These are phyloP conservation scores for Pseudococcus viburni DNA, from an alignment of 2,888 invertebrate species.

Conservation along the genomic window DNA sequence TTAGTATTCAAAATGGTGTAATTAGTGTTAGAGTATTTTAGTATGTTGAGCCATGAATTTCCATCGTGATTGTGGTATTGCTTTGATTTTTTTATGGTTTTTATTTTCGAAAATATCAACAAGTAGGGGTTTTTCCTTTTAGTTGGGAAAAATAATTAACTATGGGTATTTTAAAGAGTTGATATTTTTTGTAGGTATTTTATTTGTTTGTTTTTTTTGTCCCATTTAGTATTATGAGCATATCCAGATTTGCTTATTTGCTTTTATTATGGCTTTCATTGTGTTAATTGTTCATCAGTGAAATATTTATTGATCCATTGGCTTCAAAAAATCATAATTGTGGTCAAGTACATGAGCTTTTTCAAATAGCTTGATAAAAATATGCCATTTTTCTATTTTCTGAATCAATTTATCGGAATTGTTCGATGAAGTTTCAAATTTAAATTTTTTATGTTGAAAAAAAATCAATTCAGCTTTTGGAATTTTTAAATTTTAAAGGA, in stretches of 20 bases:
- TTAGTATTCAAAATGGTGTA: neutral
- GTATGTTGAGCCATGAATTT: constrained; percentile 31
- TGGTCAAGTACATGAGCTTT: neutral
- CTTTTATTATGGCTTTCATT: constrained; percentile 2
- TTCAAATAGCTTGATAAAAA: constrained; percentile 18
- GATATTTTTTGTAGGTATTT: constrained; percentile 9
- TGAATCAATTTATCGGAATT: neutral
- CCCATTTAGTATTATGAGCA: neutral
- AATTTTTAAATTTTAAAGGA: too few species aligned
- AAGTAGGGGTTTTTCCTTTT: neutral
- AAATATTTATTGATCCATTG: neutral
- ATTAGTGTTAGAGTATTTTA: constrained; percentile 6
- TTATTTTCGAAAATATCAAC: neutral
- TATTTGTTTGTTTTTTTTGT: neutral
- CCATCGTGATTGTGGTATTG: neutral
- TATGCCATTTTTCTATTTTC: constrained; percentile 41
- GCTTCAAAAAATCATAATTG: neutral
- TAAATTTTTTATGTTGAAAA: too few species aligned
- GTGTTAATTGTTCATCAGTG: neutral
- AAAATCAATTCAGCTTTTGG: too few species aligned
- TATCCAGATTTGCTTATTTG: neutral
- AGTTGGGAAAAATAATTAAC: neutral
- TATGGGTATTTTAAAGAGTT: neutral
- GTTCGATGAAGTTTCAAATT: neutral
- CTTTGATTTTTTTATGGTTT: neutral